A percentile compares a stretch with the other conserved stretches of the same genome.
Conservation (phyloP, 2,797 vertebrate genomes). For the Alauda arvensis region DNA sequence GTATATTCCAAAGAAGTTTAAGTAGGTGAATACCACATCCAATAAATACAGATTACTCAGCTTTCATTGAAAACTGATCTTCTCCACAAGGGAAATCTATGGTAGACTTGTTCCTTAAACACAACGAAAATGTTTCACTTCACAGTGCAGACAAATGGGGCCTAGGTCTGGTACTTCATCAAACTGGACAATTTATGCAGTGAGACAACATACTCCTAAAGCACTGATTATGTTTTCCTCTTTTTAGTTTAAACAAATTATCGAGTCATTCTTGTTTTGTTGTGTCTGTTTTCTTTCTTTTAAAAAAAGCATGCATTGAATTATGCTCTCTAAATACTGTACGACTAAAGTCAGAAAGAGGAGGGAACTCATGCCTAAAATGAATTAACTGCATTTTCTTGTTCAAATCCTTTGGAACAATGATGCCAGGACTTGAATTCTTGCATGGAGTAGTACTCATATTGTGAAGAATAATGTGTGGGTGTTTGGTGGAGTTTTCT, state of each 20-base stretch:
- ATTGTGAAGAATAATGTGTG: neutral
- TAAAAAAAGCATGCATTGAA: neutral
- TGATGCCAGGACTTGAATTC: neutral
- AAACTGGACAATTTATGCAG: neutral
- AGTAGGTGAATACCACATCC: constrained; percentile 29
- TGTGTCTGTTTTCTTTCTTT: neutral
- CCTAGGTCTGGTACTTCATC: neutral
- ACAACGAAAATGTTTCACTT: constrained; percentile 26
- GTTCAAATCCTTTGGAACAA: neutral
- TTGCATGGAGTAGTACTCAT: neutral
- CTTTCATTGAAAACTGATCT: constrained; percentile 45
- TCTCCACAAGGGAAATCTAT: constrained; percentile 27
- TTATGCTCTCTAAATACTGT: neutral
- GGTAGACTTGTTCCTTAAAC: constrained; percentile 39
- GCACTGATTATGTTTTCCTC: neutral
- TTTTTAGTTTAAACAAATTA: neutral
- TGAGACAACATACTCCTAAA: neutral
- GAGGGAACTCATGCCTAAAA: neutral
- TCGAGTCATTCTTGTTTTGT: neutral
- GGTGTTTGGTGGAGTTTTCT: rapidly evolving
- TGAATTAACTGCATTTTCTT: neutral
- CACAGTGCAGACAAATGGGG: neutral
- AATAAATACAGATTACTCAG: constrained; percentile 48
- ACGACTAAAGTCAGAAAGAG: neutral
- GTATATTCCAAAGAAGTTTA: constrained; percentile 48